Evolutionary conservation across 2,888 invertebrate genomes (phyloP).

Genomic region (Phaedon cochleariae): DNA sequence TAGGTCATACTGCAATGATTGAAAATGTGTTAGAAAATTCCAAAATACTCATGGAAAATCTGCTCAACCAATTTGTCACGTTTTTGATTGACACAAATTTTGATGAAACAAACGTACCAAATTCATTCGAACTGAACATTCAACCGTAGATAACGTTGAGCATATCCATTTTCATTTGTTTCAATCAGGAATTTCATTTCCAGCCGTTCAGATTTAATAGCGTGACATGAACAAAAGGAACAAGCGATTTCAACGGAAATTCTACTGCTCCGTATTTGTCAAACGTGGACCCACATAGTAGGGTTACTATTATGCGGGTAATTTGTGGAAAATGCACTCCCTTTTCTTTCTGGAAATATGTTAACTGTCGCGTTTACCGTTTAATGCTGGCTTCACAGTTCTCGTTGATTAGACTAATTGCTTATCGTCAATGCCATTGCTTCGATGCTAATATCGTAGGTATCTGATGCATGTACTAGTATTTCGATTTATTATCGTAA

Average conservation of each 20-base stretch:
- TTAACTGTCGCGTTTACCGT: not conserved
- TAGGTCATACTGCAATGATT: no score
- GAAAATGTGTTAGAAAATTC: no score
- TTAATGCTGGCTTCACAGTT: no score
- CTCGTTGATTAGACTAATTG: no score
- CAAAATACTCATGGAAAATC: no score
- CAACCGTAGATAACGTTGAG: not conserved
- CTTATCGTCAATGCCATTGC: no score
- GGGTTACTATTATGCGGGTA: not conserved
- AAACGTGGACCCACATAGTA: not conserved
- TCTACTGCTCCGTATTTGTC: not conserved
- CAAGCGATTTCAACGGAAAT: not conserved
- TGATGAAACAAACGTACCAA: not conserved
- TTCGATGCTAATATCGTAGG: no score
- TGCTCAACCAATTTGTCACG: not conserved
- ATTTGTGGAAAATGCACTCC: not conserved
- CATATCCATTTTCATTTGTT: slow-evolving; percentile 2
- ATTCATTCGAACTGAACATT: not conserved
- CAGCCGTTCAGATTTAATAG: slow-evolving; percentile 2
- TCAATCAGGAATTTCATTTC: slow-evolving; percentile 1
- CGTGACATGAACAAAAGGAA: slow-evolving; percentile 1
- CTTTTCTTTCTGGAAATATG: not conserved
- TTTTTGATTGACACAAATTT: not conserved
- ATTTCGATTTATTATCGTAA: no score
- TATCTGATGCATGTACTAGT: no score